Evolutionary conservation across 2,113 vertebrate species (phyloP), one percentile per base, ranked within the genome.

Genomic region (Parus major): DNA sequence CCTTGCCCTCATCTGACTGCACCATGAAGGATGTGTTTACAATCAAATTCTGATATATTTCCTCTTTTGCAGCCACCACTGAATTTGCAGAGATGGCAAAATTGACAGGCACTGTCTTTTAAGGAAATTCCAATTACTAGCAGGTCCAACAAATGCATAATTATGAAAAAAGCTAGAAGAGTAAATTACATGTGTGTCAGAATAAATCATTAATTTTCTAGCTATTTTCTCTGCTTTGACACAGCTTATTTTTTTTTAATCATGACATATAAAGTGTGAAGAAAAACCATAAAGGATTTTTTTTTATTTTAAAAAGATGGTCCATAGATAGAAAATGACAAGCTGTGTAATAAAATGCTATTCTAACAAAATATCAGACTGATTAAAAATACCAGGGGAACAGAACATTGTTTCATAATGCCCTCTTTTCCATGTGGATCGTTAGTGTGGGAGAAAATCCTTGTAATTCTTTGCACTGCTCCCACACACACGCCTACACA

Each of bases 401-500:
- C 86, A 97, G 96, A 97, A 97, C 73, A 97, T 95, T 94, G 91
- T 96, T 97, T 98, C 96, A 94, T 96, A 95, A 97, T 95, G 90
- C 78, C 85, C 66, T 94, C 90, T 97, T 96, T 98, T 98, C 91
- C 76, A 82, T 95, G 92, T 95, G 96, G 95, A 97, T 98, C 41
- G 85, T 92, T 95, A 97, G 36, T 94, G 95, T 97, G 96, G 97
- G 97, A 98, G 96, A 97, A 98, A 98, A 98, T 96, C 97, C 95
- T 97, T 98, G 95, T 97, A 97, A 96, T 98, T 98, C 96, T 98
- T 97, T 98, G 97, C 97, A 97, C 96, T 97, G 94, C 97, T 98
- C 98, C 97, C 96, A 98, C 98, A 97, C 96, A 96, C 65, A 94
- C 97, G 91, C 97, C 98, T 97, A 98, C 98, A 97, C 95, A 92